Evolutionary conservation across 2,888 invertebrate genomes (phyloP), one percentile per base, ranked within the genome.

Genomic region (Ferdinandea cuprea): DNA sequence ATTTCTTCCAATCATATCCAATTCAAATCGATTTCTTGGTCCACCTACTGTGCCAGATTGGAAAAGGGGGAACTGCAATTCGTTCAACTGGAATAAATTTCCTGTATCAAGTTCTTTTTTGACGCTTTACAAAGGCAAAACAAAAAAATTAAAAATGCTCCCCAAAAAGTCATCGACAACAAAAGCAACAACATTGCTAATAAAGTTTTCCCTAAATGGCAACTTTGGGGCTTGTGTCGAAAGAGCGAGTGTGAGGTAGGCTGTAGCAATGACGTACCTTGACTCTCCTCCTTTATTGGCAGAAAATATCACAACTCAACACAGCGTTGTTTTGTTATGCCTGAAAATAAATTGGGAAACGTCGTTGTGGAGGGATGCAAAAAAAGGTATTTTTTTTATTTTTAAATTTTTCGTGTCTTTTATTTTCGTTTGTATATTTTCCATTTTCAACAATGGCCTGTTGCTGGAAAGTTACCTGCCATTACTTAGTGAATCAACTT

Each of bases 401-500:
- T 1, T 17, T 6, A 3, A 25, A 40, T 21, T n/a, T 15, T 56
- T 15, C 21, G n/a, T 56, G 48, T 17, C 4, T 40, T 32, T 13
- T 30, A 11, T 21, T 61, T 68, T 32, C 17, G 6, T 40, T n/a
- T 44, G 32, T 30, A 37, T 25, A 21, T 9, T 11, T 32, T 63
- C 32, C 13, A 1, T 58, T 13, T 11, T 28, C 9, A 8, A 21
- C 19, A 6, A 35, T n/a, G n/a, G 73, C 79, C 74, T 73, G 73
- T 79, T 73, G 79, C 79, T 63, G 73, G 25, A 25, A 61, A 59
- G 40, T 17, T 50, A 71, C 63, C 69, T 73, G 46, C 17, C 46
- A 35, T 9, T 59, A 66, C 44, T 66, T 72, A 72, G 59, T 46
- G 72, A 46, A 59, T 59, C 37, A 37, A 46, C 46, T 61, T 50